Evolutionary conservation across 2,113 vertebrate species (phyloP).

Genomic region (Antechinus flavipes): DNA sequence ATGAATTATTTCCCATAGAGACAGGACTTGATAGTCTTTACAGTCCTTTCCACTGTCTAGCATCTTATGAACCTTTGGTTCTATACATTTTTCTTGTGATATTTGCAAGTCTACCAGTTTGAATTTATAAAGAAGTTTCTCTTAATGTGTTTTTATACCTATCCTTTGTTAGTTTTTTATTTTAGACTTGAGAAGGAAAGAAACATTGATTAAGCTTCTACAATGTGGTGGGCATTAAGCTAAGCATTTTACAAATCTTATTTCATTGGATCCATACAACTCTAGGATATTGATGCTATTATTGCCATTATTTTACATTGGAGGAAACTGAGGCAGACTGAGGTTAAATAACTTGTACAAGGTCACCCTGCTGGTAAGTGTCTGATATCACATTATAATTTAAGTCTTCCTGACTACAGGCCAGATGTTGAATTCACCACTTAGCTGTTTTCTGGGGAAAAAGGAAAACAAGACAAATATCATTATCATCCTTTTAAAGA

Average conservation of each 20-base stretch:
- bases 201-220: neutral
- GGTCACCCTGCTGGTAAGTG: neutral
- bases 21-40: neutral
- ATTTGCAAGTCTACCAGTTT: neutral
- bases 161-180: neutral
- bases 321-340: neutral
- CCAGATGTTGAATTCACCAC: neutral
- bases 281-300: neutral
- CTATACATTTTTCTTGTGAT: neutral
- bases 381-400: neutral
- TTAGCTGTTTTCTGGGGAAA: neutral
- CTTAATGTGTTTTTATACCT: neutral
- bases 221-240: too few species aligned
- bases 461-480: neutral
- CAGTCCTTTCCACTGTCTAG: neutral
- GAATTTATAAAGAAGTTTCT: neutral
- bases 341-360: neutral
- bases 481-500: neutral
- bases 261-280: neutral
- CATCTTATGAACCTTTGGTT: neutral
- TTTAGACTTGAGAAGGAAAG: neutral
- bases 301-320: neutral
- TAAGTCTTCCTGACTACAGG: neutral
- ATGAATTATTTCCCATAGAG: too few species aligned
- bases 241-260: neutral